Percentiles rank a stretch among this genome's conserved stretches.
Conservation (phyloP, 2,888 invertebrate species). For the Metellina segmentata region DNA sequence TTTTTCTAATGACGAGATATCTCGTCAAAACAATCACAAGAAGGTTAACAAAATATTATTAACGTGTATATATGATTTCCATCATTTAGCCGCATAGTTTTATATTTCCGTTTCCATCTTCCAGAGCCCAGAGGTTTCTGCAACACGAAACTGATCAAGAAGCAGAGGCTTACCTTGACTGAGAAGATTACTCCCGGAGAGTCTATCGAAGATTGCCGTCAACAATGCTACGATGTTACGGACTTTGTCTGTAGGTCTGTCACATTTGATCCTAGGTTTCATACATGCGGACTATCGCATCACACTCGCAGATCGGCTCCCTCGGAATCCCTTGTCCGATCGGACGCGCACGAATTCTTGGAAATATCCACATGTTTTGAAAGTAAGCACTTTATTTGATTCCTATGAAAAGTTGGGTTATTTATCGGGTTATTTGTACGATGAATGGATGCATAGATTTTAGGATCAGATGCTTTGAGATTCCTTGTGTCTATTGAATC, state of each 20-base stretch:
- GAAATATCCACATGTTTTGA: slow-evolving; percentile 77
- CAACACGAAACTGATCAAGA: slow-evolving; percentile 70
- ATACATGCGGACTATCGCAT: slow-evolving; percentile 81
- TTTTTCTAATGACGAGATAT: too few species aligned
- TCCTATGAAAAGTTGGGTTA: background rate
- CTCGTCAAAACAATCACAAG: too few species aligned
- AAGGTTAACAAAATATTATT: too few species aligned
- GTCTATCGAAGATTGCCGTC: slow-evolving; percentile 80
- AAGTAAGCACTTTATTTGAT: slow-evolving; percentile 53
- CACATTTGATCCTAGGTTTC: slow-evolving; percentile 65
- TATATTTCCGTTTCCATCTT: background rate
- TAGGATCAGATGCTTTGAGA: too few species aligned
- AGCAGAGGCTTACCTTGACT: slow-evolving; percentile 35
- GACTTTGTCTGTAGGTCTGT: slow-evolving; percentile 81
- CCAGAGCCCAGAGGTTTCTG: slow-evolving; percentile 77
- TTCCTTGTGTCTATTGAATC: too few species aligned
- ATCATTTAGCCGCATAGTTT: too few species aligned
- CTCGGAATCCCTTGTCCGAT: slow-evolving; percentile 43
- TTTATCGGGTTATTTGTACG: background rate
- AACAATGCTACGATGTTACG: slow-evolving; percentile 80
- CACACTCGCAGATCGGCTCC: slow-evolving; percentile 79
- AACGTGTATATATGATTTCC: too few species aligned
- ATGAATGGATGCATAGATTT: background rate
- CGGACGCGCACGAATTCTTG: slow-evolving; percentile 62
- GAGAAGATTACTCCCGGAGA: slow-evolving; percentile 79